These are phyloP conservation scores for Tetropium fuscum DNA, from an alignment of 2,888 invertebrate species.

Conservation along the genomic window DNA sequence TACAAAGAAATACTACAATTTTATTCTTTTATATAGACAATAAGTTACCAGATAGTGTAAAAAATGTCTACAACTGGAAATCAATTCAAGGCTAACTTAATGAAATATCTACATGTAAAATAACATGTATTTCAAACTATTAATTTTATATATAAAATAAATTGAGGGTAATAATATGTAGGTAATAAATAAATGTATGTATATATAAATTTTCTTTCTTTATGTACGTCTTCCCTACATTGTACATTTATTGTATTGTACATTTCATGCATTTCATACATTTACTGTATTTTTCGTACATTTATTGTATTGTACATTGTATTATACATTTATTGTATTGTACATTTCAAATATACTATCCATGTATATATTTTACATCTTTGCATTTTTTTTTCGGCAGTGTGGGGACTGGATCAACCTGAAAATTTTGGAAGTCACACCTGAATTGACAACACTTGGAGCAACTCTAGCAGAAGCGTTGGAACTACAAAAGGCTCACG, in stretches of 20 bases:
- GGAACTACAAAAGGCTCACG: slow-evolving; percentile 81
- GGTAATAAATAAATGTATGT: neutral
- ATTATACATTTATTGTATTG: neutral
- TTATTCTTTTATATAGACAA: no score
- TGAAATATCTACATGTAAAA: no score
- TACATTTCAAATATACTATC: neutral
- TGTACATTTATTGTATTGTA: neutral
- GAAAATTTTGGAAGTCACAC: slow-evolving; percentile 87
- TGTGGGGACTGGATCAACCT: slow-evolving; percentile 85
- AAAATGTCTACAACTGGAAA: no score
- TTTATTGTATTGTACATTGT: neutral
- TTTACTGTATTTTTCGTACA: neutral
- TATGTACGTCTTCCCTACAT: no score
- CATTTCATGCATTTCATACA: neutral
- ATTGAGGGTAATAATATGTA: no score
- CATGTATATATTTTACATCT: neutral
- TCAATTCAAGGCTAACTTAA: no score
- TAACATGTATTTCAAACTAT: no score
- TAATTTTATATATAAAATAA: no score
- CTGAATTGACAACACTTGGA: slow-evolving; percentile 85
- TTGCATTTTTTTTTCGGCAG: slow-evolving; percentile 68
- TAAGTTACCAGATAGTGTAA: no score
- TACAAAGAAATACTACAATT: no score
- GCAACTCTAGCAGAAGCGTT: slow-evolving; percentile 80
- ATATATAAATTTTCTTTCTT: neutral